Conservation (phyloP, 2,888 invertebrate genomes). For the Blomia tropicalis region DNA sequence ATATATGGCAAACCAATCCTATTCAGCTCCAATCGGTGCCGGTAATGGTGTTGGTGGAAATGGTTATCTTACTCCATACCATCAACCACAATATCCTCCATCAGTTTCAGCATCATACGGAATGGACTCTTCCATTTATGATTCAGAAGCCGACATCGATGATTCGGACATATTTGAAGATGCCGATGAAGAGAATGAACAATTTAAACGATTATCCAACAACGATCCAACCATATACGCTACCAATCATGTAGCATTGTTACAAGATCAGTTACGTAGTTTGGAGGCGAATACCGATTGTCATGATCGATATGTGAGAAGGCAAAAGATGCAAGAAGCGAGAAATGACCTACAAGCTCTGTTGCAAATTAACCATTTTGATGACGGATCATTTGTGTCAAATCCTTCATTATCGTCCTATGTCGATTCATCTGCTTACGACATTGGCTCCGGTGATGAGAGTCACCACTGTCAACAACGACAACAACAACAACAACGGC, state of each 20-base stretch:
- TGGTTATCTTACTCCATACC: neutral
- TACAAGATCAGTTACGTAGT: neutral
- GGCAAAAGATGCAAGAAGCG: no score
- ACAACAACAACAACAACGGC: neutral
- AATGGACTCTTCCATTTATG: neutral
- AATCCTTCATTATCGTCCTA: no score
- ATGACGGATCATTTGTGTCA: no score
- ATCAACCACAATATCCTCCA: neutral
- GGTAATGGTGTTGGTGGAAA: neutral
- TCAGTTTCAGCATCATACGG: neutral
- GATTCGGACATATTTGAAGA: slow-evolving; percentile 2
- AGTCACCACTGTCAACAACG: no score
- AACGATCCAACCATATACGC: neutral
- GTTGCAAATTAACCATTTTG: no score
- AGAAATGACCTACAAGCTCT: no score
- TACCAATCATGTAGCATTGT: neutral
- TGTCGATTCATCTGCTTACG: neutral
- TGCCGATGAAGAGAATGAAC: neutral
- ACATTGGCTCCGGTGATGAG: neutral
- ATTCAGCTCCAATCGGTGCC: neutral
- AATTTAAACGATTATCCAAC: neutral
- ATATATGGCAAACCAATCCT: neutral
- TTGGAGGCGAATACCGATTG: neutral
- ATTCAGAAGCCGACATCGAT: neutral
- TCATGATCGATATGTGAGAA: no score